These are phyloP conservation scores for Hippocampus comes DNA, from an alignment of 2,113 vertebrate species.

Conservation along the genomic window DNA sequence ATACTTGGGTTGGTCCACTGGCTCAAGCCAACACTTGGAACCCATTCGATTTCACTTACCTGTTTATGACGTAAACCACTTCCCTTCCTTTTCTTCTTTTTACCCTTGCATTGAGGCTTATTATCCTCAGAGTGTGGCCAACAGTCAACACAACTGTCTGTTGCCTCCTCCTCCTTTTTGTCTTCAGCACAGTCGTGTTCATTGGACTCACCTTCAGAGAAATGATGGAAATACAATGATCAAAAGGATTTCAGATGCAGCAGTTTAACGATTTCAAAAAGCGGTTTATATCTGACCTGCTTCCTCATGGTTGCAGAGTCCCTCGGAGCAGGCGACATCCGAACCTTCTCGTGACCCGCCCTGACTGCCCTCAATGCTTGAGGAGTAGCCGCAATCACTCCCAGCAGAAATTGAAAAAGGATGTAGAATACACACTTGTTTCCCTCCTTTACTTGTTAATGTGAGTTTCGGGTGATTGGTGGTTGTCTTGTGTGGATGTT, in stretches of 20 bases:
- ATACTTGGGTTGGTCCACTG: neutral
- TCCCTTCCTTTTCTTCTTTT: conserved; percentile 95
- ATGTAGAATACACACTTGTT: neutral
- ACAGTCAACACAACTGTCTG: conserved; percentile 89
- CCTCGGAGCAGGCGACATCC: conserved; percentile 92
- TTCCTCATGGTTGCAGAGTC: conserved; percentile 94
- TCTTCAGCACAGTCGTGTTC: conserved; percentile 82
- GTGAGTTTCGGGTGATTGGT: neutral
- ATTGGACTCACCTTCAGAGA: conserved; percentile 79
- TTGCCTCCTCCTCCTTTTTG: conserved; percentile 82
- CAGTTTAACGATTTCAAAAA: neutral
- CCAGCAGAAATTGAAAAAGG: conserved; percentile 75
- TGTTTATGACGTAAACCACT: conserved; percentile 77
- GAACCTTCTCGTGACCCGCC: conserved; percentile 89
- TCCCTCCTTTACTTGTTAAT: neutral
- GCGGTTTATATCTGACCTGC: conserved; percentile 73
- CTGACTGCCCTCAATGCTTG: conserved; percentile 95
- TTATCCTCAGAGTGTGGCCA: conserved; percentile 85
- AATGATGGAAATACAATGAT: neutral
- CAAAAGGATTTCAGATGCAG: neutral
- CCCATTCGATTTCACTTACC: conserved; percentile 65
- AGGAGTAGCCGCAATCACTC: conserved; percentile 94
- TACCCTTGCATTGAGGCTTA: conserved; percentile 85
- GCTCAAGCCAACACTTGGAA: neutral
- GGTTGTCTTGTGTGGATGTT: neutral